phyloP scores from a whole-genome alignment of 2,888 invertebrate species.

The Latrodectus hesperus region DNA sequence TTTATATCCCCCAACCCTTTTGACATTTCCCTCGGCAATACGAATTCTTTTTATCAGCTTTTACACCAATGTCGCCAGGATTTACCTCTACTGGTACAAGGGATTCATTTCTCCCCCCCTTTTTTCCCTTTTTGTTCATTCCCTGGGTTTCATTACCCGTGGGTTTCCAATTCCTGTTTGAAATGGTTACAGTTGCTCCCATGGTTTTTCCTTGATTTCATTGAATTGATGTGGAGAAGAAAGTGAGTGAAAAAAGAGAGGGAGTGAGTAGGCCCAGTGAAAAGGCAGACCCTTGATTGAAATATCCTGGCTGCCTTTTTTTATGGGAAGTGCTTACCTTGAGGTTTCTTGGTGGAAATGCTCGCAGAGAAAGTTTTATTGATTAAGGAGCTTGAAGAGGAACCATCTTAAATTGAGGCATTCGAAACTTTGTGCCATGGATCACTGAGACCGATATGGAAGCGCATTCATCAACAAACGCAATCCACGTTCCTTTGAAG shows the following conservation, averaged over 20 bases:
- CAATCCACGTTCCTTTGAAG: too few relatives aligned
- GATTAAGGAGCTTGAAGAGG: not conserved
- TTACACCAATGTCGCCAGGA: too few relatives aligned
- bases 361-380: not conserved
- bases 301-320: not conserved
- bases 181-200: not conserved
- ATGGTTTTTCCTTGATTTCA: conserved; percentile 45
- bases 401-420: too few relatives aligned
- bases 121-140: too few relatives aligned
- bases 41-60: too few relatives aligned
- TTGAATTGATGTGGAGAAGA: conserved; percentile 24
- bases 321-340: conserved; percentile 3
- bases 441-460: too few relatives aligned
- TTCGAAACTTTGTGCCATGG: too few relatives aligned
- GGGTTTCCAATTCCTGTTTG: conserved; percentile 27
- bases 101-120: not conserved
- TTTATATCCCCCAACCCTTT: not conserved
- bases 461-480: too few relatives aligned
- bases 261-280: not conserved
- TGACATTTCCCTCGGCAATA: not conserved
- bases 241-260: not conserved
- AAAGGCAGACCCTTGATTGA: not conserved
- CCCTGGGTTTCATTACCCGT: conserved; percentile 48
- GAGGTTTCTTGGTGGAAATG: not conserved
- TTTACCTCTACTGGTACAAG: not conserved